phyloP scores from a whole-genome alignment of 2,888 invertebrate species.

The Atethmia centrago region DNA sequence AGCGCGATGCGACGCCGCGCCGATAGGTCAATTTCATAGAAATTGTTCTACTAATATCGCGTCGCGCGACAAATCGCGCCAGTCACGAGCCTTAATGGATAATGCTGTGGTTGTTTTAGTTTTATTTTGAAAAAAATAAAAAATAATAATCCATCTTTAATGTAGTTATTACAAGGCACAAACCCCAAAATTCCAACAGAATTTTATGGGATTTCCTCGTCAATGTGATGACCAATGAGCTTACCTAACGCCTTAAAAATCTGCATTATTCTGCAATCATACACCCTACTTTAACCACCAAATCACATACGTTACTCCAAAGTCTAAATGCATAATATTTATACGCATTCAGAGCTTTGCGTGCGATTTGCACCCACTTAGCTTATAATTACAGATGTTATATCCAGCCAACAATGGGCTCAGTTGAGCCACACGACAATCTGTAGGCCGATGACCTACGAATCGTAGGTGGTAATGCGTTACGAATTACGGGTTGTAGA shows the following conservation, averaged over 20 bases:
- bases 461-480: conserved; percentile 34
- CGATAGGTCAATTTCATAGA: too few species aligned
- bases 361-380: conserved; percentile 58
- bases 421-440: conserved; percentile 49
- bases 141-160: too few species aligned
- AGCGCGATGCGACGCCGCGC: too few species aligned
- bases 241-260: neutral
- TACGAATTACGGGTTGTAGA: conserved; percentile 29
- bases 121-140: too few species aligned
- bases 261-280: neutral
- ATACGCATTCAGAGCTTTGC: conserved; percentile 27
- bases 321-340: conserved; percentile 32
- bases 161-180: too few species aligned
- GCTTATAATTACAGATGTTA: conserved; percentile 61
- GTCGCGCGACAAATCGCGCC: too few species aligned
- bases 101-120: too few species aligned
- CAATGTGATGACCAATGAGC: too few species aligned
- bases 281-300: neutral
- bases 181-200: too few species aligned
- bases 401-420: conserved; percentile 51
- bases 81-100: too few species aligned
- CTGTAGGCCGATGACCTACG: conserved; percentile 42
- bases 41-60: too few species aligned
- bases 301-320: conserved; percentile 18
- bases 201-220: too few species aligned